Percentiles rank a stretch among this genome's conserved stretches.
Evolutionary conservation across 2,797 vertebrate genomes (phyloP).

Genomic region (Sitta carolinensis): DNA sequence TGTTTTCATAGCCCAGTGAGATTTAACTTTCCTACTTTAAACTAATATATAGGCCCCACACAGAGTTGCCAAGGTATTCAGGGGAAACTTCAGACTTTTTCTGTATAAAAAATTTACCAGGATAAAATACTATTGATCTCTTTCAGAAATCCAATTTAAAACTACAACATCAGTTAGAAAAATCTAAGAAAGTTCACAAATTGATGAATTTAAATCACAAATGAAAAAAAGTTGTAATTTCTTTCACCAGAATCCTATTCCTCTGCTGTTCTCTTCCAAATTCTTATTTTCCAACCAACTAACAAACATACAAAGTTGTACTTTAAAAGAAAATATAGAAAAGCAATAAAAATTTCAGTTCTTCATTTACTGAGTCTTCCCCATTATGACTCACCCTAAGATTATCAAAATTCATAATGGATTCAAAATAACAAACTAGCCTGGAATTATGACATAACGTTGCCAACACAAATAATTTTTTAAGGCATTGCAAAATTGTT

Average conservation of each 20-base stretch:
- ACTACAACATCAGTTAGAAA: not conserved
- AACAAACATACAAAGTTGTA: not conserved
- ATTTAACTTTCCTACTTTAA: not conserved
- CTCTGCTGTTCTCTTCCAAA: not conserved
- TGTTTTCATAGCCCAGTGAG: not conserved
- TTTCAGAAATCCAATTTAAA: not conserved
- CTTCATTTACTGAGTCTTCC: conserved; percentile 31
- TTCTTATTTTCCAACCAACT: not conserved
- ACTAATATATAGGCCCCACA: not conserved
- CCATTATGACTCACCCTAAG: conserved; percentile 13
- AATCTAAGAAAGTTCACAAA: not conserved
- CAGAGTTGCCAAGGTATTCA: not conserved
- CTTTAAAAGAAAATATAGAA: conserved; percentile 22
- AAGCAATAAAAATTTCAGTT: conserved; percentile 47
- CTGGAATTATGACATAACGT: not conserved
- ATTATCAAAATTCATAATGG: conserved; percentile 15
- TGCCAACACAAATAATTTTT: not conserved
- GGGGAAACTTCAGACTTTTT: not conserved
- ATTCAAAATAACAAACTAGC: conserved; percentile 12
- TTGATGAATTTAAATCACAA: not conserved
- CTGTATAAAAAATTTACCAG: not conserved
- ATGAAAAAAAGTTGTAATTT: not conserved
- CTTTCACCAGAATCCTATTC: not conserved
- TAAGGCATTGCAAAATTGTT: not conserved
- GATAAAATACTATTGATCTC: not conserved